Evolutionary conservation across 2,888 invertebrate species (phyloP), one percentile per base, ranked within the genome.

Genomic region (Drosophila limbata): DNA sequence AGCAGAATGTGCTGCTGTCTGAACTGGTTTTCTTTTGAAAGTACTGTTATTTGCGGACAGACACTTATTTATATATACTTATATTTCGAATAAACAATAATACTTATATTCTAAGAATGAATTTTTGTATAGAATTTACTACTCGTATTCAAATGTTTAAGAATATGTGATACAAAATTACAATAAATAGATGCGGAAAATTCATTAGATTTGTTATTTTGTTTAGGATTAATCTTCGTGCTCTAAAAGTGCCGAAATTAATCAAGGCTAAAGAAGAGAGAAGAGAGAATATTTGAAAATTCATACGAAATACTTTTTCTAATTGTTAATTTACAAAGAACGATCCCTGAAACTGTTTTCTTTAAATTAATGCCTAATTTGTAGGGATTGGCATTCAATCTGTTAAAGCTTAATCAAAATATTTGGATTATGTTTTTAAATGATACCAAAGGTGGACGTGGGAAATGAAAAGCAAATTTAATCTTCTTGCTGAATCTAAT

Each of bases 401-500:
- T 44, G 8, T 25, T 13, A 42, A 21, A 21, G 11, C 8, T 4
- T 13, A 9, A 33, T 50, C 33, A 50, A 8, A 50, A 35, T 19
- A 50, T 50, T 50, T 35, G 50, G 50, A 33, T 33, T 33, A n/a
- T 13, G 1, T 6, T 19, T 6, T 1, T 33, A 9, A 19, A 9
- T 33, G 8, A 13, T 47, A 28, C 1, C n/a, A 9, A 15, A 10
- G 1, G 4, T 10, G 0, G 11, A 25, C 11, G 11, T 17, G 15
- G 5, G 10, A 48, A 11, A 5, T 15, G 10, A 31, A 31, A 21
- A 21, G 6, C 19, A 3, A 19, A 50, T 13, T 19, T 17, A 33
- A 48, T 48, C 17, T 17, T 0, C 8, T n/a, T 21, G 31, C 51
- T 19, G 19, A 35, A n/a, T 33, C 8, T 55, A 19, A 56, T 55